Evolutionary conservation across 2,888 invertebrate species (phyloP).

Genomic region (Selenia dentaria): DNA sequence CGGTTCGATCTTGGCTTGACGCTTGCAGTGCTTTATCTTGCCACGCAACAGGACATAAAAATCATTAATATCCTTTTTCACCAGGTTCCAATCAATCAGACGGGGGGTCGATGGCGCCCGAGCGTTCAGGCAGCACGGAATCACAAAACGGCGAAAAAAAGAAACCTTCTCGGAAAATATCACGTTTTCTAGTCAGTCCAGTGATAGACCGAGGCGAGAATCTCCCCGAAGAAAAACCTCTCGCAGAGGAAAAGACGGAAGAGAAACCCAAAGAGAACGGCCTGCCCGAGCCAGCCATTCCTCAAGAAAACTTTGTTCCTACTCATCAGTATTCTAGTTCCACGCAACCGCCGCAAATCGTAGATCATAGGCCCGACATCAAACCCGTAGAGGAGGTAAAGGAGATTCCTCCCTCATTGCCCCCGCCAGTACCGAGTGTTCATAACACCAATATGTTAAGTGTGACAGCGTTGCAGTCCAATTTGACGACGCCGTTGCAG

Average conservation of each 20-base stretch:
- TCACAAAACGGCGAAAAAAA: constrained; percentile 70
- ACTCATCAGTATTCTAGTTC: constrained; percentile 61
- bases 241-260: constrained; percentile 32
- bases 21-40: too few species aligned
- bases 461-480: constrained; percentile 51
- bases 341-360: constrained; percentile 44
- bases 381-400: constrained; percentile 36
- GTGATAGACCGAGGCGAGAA: constrained; percentile 85
- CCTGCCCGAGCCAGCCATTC: constrained; percentile 36
- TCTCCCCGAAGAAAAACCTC: constrained; percentile 42
- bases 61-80: too few species aligned
- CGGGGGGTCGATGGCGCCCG: constrained; percentile 65
- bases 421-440: constrained; percentile 39
- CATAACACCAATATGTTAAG: constrained; percentile 47
- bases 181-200: constrained; percentile 92
- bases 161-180: constrained; percentile 89
- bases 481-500: constrained; percentile 68
- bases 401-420: constrained; percentile 35
- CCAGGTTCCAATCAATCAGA: constrained; percentile 78
- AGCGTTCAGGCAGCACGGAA: constrained; percentile 68
- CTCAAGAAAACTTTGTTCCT: constrained; percentile 46
- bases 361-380: constrained; percentile 38
- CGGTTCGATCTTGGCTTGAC: too few species aligned
- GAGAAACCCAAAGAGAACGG: constrained; percentile 39
- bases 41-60: too few species aligned